Percentiles rank a stretch among this genome's conserved stretches.
These are phyloP conservation scores for Sclerodermus sp. DNA, from an alignment of 2,888 invertebrate genomes.

Conservation along the genomic window DNA sequence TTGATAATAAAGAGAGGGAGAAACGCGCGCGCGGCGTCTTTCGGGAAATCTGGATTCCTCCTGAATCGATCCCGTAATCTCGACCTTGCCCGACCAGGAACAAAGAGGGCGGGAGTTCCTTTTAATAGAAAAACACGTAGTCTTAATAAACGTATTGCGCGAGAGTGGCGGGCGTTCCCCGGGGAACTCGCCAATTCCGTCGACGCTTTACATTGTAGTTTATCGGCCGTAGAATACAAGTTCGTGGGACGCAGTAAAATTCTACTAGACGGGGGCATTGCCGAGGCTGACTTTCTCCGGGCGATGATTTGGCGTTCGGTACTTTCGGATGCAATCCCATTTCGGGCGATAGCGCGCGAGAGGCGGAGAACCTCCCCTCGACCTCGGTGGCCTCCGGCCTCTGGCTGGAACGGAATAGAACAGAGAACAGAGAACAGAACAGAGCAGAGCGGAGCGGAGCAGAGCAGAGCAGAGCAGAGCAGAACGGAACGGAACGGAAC, in stretches of 20 bases:
- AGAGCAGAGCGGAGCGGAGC: conserved; percentile 14
- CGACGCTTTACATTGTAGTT: no score
- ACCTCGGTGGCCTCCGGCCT: no score
- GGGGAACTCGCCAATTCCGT: no score
- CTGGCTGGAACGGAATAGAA: background rate
- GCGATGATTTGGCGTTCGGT: no score
- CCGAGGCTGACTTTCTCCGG: no score
- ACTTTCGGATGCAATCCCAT: no score
- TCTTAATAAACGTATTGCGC: background rate
- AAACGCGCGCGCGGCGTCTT: conserved; percentile 11
- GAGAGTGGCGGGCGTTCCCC: background rate
- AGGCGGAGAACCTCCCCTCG: no score
- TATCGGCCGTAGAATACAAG: no score
- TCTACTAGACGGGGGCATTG: no score
- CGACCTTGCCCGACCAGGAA: no score
- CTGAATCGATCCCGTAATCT: background rate
- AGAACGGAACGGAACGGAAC: conserved; percentile 7
- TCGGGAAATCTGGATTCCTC: background rate
- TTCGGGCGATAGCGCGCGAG: no score
- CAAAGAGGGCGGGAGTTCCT: background rate
- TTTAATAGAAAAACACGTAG: background rate
- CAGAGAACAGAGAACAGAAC: conserved; percentile 8
- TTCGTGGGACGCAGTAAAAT: no score
- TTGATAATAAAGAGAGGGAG: conserved; percentile 13
- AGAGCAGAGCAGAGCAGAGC: conserved; percentile 4